Conservation (phyloP, 2,113 vertebrate species). For the Otus sunia region DNA sequence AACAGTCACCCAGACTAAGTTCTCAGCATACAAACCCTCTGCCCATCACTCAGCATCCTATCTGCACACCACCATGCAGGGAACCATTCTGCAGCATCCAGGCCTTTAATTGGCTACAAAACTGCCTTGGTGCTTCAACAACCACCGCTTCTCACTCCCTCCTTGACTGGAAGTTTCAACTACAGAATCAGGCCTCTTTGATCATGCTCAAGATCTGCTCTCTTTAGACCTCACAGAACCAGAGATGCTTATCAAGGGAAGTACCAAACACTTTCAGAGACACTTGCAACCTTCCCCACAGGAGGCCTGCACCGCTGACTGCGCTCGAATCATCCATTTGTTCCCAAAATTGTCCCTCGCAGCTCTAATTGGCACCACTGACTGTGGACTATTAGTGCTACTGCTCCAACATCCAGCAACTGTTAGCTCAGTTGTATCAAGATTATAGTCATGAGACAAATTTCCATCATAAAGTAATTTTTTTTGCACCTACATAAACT, state of each 20-base stretch:
- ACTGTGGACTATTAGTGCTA: not conserved
- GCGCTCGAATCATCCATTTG: not conserved
- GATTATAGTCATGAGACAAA: not conserved
- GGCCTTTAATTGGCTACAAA: not conserved
- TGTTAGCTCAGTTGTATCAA: not conserved
- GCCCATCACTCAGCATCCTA: not conserved
- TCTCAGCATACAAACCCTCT: not conserved
- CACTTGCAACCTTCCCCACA: not conserved
- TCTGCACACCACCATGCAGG: not conserved
- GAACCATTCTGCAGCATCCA: rapidly evolving
- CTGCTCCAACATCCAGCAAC: not conserved
- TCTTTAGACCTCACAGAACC: not conserved
- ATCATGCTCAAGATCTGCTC: not conserved
- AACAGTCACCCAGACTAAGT: not conserved
- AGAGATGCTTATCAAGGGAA: not conserved
- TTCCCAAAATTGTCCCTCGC: not conserved
- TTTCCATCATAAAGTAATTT: not conserved
- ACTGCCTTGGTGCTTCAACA: not conserved
- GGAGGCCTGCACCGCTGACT: not conserved
- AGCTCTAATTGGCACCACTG: not conserved
- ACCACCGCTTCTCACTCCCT: not conserved
- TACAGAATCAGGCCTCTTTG: not conserved
- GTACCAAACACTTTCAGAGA: not conserved
- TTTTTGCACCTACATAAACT: not conserved
- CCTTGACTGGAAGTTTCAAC: not conserved